Evolutionary conservation across 2,797 vertebrate species (phyloP).

Genomic region (Thripadectes ignobilis): DNA sequence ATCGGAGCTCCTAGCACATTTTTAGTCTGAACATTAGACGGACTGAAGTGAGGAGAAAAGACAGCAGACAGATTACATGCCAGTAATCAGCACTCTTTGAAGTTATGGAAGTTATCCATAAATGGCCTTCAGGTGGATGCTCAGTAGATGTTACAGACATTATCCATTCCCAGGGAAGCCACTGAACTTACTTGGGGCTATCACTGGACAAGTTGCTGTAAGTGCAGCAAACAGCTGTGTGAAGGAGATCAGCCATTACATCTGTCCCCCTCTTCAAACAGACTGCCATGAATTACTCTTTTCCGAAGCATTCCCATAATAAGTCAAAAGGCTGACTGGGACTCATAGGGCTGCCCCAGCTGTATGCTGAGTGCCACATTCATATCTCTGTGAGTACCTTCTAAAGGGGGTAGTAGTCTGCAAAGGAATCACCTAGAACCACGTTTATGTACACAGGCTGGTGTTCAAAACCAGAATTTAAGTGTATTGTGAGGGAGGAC

Average conservation of each 20-base stretch:
- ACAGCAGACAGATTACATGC: neutral
- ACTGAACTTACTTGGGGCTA: neutral
- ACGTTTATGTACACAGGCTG: neutral
- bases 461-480: neutral
- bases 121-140: neutral
- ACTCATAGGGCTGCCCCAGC: neutral
- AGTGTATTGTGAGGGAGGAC: neutral
- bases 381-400: neutral
- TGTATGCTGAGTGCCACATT: neutral
- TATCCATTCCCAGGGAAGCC: neutral
- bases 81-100: neutral
- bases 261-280: neutral
- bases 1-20: neutral
- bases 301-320: neutral
- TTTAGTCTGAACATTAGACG: neutral
- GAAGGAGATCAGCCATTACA: neutral
- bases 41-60: neutral
- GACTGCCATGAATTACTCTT: neutral
- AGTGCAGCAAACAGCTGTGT: neutral
- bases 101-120: neutral
- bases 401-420: neutral
- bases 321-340: neutral
- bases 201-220: accelerated
- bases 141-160: neutral
- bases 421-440: neutral